Evolutionary conservation across 2,797 vertebrate genomes (phyloP), one percentile per base, ranked within the genome.

Genomic region (Lepilemur septentrionalis): DNA sequence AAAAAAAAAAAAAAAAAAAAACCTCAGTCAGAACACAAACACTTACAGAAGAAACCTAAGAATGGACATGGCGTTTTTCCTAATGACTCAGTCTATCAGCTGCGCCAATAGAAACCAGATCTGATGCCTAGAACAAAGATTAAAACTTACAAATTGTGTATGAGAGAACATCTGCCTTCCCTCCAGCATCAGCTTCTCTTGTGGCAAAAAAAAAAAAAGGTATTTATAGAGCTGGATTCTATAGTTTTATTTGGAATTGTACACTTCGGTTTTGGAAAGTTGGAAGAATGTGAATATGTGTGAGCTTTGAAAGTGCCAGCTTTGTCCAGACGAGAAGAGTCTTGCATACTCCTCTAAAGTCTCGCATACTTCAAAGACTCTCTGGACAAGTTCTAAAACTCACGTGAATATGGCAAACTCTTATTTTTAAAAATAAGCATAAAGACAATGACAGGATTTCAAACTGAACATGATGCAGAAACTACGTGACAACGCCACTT

Each of bases 1-100:
- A 91, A 96, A 63, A 97, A 89, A 93, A 89, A 96, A 97, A 87
- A 38, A 52, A 63, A n/a, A n/a, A n/a, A n/a, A n/a, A n/a, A n/a
- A n/a, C 72, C 86, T 75, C 78, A 48, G 30, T 96, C 92, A 89
- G 52, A 93, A 91, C 57, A 85, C 63, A 95, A 91, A 95, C 30
- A 80, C 79, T 95, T 75, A 83, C 18, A 50, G 48, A 95, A 78
- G 63, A 95, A 94, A 83, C n/a, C 35, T 78, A 84, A 76, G 86
- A 94, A 59, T 65, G 70, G 32, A 59, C 30, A 93, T 41, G 65
- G 69, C 57, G 32, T 93, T 86, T 85, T 48, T 89, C 57, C 92
- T 96, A 96, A 96, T 94, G 72, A 93, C 43, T 84, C 41, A 93
- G 43, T 69, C 5, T 91, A 76, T 89, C 50, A 79, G 57, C 23